Base-by-base conservation (phyloP, 23 tunicate genomes). In the Diplosoma virens region DNA sequence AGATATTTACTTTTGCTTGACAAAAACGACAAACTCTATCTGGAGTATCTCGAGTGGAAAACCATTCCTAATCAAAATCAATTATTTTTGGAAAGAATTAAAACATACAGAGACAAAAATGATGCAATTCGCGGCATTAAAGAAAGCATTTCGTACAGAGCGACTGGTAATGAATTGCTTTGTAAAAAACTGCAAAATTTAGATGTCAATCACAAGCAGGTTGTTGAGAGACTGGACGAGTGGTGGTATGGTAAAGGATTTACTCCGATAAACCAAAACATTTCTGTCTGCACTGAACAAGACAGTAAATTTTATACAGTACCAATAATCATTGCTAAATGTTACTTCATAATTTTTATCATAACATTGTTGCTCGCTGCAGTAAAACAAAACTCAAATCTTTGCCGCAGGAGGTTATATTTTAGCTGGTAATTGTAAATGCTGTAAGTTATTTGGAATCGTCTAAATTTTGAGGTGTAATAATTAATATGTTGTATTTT, bases 171-270 rank as follows among this genome's bases (percentile, higher is more conserved):
- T 47, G 33, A 41, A 46, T 37, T n/a, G 58, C 46, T 32, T 18
- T 78, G 78, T 50, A 33, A 16, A 28, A 76, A 66, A 78, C 36
- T 46, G 27, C 25, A 27, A 56, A 68, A 67, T 21, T 0, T 24
- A 26, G 32, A 41, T 25, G 3, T 21, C 7, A 29, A 37, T 17
- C 26, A 46, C 0, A 34, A 30, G 22, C 20, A 83, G 33, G 35
- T 41, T 18, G 71, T 79, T 36, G 59, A 41, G 2, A 6, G 76
- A 0, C 46, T 87, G 1, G 82, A 75, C 65, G 35, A 33, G 14
- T 87, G 94, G 94, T 87, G 94, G 94, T 87, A 58, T 48, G 94
- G 94, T 0, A 29, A 73, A 3, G 41, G 67, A 0, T 86, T 79
- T 41, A 47, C 46, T 20, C 4, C 47, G 0, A 52, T 54, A 0